Percentiles rank a stretch among this genome's conserved stretches.
These are phyloP conservation scores for Zophobas atratus DNA, from an alignment of 1,140 invertebrate genomes.

Conservation along the genomic window DNA sequence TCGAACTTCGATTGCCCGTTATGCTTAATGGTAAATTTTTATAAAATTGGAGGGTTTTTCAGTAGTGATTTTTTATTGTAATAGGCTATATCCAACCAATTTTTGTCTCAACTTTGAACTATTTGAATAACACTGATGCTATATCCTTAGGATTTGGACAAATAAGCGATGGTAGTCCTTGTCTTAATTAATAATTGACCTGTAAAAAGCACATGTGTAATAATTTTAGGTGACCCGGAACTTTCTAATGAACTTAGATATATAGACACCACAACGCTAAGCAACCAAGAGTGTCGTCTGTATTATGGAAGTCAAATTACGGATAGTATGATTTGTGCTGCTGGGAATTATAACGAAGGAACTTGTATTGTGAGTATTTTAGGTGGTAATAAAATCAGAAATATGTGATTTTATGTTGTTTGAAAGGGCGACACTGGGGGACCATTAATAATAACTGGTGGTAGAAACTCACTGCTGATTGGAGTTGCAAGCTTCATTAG, in stretches of 20 bases:
- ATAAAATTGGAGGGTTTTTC: not conserved
- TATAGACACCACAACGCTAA: not conserved
- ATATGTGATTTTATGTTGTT: not conserved
- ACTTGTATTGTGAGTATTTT: not conserved
- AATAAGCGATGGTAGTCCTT: not conserved
- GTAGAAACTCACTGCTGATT: not conserved
- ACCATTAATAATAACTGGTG: not conserved
- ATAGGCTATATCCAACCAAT: not conserved
- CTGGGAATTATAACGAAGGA: not conserved
- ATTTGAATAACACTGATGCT: not conserved
- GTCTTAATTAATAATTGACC: not conserved
- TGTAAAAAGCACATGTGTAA: no score
- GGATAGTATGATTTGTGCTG: not conserved
- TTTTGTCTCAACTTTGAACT: not conserved
- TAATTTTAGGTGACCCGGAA: not conserved
- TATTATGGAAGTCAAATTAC: conserved; percentile 2
- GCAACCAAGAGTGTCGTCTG: not conserved
- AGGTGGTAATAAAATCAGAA: not conserved
- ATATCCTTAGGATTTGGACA: not conserved
- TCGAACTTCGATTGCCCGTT: not conserved
- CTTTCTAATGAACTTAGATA: conserved; percentile 1
- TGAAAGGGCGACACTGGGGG: conserved; percentile 8
- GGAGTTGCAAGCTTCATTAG: not conserved
- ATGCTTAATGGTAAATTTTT: not conserved
- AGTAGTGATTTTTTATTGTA: not conserved